Evolutionary conservation across 1,140 invertebrate genomes (phyloP), one percentile per base, ranked within the genome.

Genomic region (Heliconius himera): DNA sequence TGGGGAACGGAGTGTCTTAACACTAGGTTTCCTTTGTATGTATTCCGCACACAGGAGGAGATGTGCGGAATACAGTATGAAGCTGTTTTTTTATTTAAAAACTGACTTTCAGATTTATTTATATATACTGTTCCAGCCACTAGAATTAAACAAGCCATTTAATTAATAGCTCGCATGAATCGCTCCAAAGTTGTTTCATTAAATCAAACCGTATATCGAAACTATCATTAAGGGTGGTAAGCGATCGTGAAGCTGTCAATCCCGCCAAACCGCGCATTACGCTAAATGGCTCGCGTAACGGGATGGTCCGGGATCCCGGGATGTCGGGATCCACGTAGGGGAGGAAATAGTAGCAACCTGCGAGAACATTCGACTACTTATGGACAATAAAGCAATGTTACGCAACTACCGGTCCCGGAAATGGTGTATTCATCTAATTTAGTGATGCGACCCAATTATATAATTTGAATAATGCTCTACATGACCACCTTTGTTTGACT

Each of bases 271-370:
- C 91, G 86, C 92, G 91, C 88, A 93, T 94, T 91, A 92, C 82
- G 88, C 85, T 89, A 94, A 93, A 94, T 93, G 93, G 91, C 84
- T 90, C 91, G 91, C 84, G 87, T 89, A 91, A 93, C 88, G 83
- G 86, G 82, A 89, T 85, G 76, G 76, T 29, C 41, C 76, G 70
- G 76, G 85, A 81, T 84, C 80, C 83, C 85, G 80, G 83, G 84
- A 88, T 86, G 41, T 16, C 85, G 80, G 83, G 83, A 88, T 86
- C 79, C 85, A 85, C 81, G 79, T 84, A 86, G 80, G 85, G 86
- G 86, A 85, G 91, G 91, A 92, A 91, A 90, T 91, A 90, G 90
- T 91, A 88, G 82, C 80, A 85, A 86, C 86, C 82, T 83, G 86
- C 78, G 76, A 87, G 87, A 84, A 89, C 87, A 86, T 87, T 81